Evolutionary conservation across 2,888 invertebrate genomes (phyloP), one percentile per base, ranked within the genome.

Genomic region (Neoaliturus tenellus): DNA sequence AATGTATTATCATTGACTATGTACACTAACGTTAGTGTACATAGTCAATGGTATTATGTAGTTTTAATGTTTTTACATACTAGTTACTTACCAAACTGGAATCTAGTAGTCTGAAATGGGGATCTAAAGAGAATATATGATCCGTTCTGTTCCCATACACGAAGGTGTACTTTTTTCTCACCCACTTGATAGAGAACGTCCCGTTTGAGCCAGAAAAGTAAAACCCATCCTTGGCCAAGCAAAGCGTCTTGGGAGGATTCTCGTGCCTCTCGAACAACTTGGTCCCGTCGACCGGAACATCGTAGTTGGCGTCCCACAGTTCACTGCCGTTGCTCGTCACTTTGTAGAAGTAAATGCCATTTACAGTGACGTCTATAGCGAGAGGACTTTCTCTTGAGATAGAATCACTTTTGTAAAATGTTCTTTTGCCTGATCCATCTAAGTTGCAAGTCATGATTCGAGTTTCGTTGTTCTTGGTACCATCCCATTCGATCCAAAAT

Each of bases 121-220:
- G 62, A 62, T 62, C 28, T 5, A 62, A 31, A 5, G 62, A 62
- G 28, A 14, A 28, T 28, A 62, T 28, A 4, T 62, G 62, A 28
- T 62, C 71, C 6, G 71, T 71, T n/a, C 35, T 71, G 71, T 71
- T 71, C 23, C 71, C 71, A 71, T 71, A 41, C 5, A 71, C 41
- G 8, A 71, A 10, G 10, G 35, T 23, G 23, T 17, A 39, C 8
- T 39, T 41, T 10, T 20, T 71, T 39, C 39, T 71, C 12, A 71
- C 39, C 71, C 71, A 71, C n/a, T 41, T 71, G 10, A 0, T n/a
- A 10, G 25, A 71, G 71, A 23, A 71, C 20, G 41, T 35, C 6
- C 71, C 71, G 23, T 71, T 71, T n/a, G 3, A 23, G 14, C 39
- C 39, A 4, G 71, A 71, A 23, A 39, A 71, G 39, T 39, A 71